Evolutionary conservation across 1,140 invertebrate genomes (phyloP), one percentile per base, ranked within the genome.

Genomic region (Drosophila tani): DNA sequence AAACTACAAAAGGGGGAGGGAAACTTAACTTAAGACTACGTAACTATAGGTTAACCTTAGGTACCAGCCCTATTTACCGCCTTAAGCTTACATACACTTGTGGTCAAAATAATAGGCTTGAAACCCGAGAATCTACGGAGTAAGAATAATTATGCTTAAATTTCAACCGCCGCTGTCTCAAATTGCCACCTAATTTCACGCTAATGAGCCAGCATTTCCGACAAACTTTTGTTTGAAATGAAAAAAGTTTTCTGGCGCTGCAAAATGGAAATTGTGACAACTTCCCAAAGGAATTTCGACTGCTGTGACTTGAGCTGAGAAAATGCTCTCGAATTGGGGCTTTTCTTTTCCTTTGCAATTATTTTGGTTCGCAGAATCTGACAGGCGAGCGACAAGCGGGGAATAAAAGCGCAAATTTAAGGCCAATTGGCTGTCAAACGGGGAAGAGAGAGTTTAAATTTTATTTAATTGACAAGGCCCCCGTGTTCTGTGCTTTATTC

Each of bases 361-460:
- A 70, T 55, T 46, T 68, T 40, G 17, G 17, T 32, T 68, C 17
- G 7, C 19, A 21, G 21, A 59, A 58, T 51, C 45, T 59, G 69
- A 60, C 67, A 73, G 41, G n/a, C 40, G 19, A 65, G 43, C 41
- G 68, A 55, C 43, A 57, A 21, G 63, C 27, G 14, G n/a, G 24
- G 6, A 14, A 27, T 50, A 46, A 71, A 41, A 53, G 38, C 32
- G 35, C 43, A 58, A 75, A 79, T 84, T 63, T 63, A 87, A 88
- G 73, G 73, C 59, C 84, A 82, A 76, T 86, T 76, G 78, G 51
- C 70, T 81, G 65, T 73, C 63, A 74, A 81, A 64, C 51, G 51
- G 11, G 11, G 29, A 77, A 77, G 62, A 55, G 50, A 58, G 84
- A 79, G 56, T 88, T 87, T 87, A 68, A 62, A 81, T 84, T 87